Evolutionary conservation across 1,140 invertebrate genomes (phyloP).

Genomic region (Macrostomum lignano): DNA sequence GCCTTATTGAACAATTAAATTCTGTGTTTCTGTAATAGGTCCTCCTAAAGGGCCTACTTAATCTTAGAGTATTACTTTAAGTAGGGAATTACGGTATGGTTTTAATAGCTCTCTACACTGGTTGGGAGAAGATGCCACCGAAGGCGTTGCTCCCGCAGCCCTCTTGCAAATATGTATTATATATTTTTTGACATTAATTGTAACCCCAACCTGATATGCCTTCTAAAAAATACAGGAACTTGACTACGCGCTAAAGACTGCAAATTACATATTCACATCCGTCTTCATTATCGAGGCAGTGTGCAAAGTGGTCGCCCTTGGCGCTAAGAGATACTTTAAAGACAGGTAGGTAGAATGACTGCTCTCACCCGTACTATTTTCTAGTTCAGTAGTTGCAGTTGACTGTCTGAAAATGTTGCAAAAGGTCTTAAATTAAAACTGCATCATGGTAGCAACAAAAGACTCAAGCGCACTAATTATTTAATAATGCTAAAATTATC

Average conservation of each 20-base stretch:
- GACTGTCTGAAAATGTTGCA: conserved; percentile 3
- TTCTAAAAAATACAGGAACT: conserved; percentile 37
- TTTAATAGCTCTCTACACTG: neutral
- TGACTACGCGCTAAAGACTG: conserved; percentile 73
- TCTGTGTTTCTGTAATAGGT: too few species aligned
- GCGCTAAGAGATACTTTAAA: conserved; percentile 60
- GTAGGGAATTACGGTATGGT: too few species aligned
- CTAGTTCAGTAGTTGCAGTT: too few species aligned
- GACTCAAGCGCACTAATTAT: neutral
- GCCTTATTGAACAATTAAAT: too few species aligned
- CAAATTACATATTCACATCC: conserved; percentile 96
- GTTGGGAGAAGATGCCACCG: neutral
- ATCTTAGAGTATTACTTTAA: too few species aligned
- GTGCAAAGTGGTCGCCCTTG: conserved; percentile 79
- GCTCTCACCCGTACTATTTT: too few species aligned
- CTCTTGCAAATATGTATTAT: neutral
- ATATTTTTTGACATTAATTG: neutral
- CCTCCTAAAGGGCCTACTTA: too few species aligned
- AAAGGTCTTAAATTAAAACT: conserved; percentile 4
- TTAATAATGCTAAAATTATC: neutral
- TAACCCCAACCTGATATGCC: conserved; percentile 5
- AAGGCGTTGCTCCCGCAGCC: neutral
- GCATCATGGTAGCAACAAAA: neutral
- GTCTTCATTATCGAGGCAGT: conserved; percentile 85
- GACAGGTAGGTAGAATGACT: conserved; percentile 47